These are phyloP conservation scores for Macrochelys suwanniensis DNA, from an alignment of 2,797 vertebrate species.

Conservation along the genomic window DNA sequence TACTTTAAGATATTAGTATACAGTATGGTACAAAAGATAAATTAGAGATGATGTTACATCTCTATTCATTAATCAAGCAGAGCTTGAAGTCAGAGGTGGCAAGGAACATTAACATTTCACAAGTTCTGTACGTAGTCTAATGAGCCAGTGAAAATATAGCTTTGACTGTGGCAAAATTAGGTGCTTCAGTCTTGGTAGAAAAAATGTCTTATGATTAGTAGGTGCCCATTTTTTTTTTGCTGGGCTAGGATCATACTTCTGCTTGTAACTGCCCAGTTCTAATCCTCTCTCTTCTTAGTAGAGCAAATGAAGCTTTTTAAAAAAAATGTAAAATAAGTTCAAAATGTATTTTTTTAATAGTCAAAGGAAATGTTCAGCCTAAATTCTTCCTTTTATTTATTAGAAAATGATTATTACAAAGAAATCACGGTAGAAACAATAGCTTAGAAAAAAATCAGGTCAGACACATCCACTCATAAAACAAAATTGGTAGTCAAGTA, in stretches of 20 bases:
- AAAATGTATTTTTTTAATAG: background rate
- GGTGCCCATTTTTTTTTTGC: background rate
- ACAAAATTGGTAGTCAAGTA: background rate
- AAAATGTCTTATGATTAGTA: background rate
- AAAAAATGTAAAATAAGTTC: background rate
- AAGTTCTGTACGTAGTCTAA: background rate
- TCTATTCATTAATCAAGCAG: background rate
- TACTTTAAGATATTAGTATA: rapidly evolving
- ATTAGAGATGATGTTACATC: background rate
- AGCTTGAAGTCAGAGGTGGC: background rate
- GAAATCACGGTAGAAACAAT: background rate
- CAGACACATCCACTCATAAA: background rate
- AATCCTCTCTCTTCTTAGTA: background rate
- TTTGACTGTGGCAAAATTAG: background rate
- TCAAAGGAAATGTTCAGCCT: background rate
- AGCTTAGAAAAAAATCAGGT: background rate
- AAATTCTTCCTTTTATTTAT: background rate
- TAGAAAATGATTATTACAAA: background rate
- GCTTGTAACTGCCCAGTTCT: background rate
- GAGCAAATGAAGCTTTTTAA: background rate
- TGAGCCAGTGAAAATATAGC: background rate
- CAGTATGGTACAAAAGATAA: background rate
- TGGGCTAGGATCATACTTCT: background rate
- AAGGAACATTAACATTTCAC: background rate
- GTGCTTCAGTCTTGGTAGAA: background rate